Percentiles rank a stretch among this genome's conserved stretches.
Conservation (phyloP, 2,888 invertebrate genomes). For the Acleris holmiana region DNA sequence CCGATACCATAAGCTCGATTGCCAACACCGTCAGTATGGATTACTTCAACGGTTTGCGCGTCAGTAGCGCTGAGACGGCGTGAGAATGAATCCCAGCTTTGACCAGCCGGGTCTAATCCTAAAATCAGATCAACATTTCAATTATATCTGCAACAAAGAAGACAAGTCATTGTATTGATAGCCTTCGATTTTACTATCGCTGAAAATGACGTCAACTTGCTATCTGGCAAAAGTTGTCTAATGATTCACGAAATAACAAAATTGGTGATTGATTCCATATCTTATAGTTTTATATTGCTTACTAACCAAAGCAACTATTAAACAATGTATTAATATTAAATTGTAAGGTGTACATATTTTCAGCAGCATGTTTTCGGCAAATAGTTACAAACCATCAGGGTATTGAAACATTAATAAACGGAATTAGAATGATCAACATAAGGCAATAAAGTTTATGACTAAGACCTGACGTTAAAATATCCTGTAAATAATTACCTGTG, state of each 20-base stretch:
- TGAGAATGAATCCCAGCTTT: constrained; percentile 47
- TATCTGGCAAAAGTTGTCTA: background rate
- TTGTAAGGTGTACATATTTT: no score
- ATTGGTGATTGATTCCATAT: no score
- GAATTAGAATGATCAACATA: background rate
- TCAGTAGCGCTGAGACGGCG: constrained; percentile 20
- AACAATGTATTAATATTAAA: no score
- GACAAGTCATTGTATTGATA: background rate
- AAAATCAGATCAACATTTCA: background rate
- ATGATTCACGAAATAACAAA: background rate
- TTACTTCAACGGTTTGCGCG: constrained; percentile 46
- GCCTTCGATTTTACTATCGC: background rate
- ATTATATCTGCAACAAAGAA: background rate
- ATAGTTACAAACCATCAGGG: no score
- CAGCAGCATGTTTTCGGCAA: no score
- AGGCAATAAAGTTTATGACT: background rate
- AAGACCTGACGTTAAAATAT: background rate
- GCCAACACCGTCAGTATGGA: constrained; percentile 33
- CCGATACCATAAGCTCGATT: constrained; percentile 23
- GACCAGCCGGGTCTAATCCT: background rate
- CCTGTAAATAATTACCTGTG: constrained; percentile 29
- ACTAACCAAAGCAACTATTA: background rate
- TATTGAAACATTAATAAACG: no score
- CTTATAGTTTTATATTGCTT: no score
- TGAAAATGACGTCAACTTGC: background rate